Evolutionary conservation across 2,797 vertebrate genomes (phyloP), one percentile per base, ranked within the genome.

Genomic region (Champsocephalus esox): DNA sequence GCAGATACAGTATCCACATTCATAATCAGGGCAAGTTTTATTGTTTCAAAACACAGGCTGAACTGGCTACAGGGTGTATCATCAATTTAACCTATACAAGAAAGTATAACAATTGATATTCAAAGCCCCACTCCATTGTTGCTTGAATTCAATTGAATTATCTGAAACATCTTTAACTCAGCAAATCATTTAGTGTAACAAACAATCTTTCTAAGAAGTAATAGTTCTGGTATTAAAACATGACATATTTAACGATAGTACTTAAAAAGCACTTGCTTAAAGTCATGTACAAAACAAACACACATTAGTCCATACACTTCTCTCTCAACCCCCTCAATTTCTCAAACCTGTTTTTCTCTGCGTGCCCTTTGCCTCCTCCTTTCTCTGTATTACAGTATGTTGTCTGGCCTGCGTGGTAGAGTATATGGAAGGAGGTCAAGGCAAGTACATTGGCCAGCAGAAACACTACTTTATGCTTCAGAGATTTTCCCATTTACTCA

Each of bases 401-500:
- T 55, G 56, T 73, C 54, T 67, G 48, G 4, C 56, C 70, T 51
- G 13, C n/a, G 38, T 54, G 54, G 70, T 49, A 77, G 73, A 64
- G 64, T 14, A 46, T 62, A 41, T 61, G 57, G 14, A 51, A 46
- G 43, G 52, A 57, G 71, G 77, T 80, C 64, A 76, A 57, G 62
- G 59, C 55, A 66, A 71, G 64, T 78, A 65, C 34, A 60, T 41
- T 21, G 4, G 63, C 75, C 66, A 43, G 79, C 54, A 75, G 75
- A 85, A 79, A 84, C 52, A 73, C 52, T 19, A 61, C 51, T 51
- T 34, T 50, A 70, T 1, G 57, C 78, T 77, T 88, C 85, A 89
- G 70, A 84, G 80, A 70, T 84, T 89, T 89, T 84, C 82, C 81
- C 73, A 90, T 86, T 83, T 84, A 77, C 75, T 73, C 70, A 66